Evolutionary conservation across 2,113 vertebrate species (phyloP).

Genomic region (Leuciscus idus): DNA sequence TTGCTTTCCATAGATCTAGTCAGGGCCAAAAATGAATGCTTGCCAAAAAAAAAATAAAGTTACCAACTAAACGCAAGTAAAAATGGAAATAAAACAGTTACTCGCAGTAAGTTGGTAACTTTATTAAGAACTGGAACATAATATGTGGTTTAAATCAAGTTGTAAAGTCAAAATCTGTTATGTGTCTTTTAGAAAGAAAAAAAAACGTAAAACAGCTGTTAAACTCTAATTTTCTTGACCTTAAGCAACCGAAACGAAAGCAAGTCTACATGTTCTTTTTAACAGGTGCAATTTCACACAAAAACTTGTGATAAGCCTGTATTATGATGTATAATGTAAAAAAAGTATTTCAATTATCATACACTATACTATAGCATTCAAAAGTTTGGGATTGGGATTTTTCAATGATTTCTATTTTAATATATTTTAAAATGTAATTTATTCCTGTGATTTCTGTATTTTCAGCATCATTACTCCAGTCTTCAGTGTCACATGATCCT

Average conservation of each 20-base stretch:
- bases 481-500: too few species aligned
- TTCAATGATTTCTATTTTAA: too few species aligned
- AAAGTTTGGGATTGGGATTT: background rate
- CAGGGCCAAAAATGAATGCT: background rate
- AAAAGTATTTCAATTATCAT: background rate
- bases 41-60: background rate
- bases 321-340: background rate
- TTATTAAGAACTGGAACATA: background rate
- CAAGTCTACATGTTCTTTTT: background rate
- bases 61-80: background rate
- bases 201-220: background rate
- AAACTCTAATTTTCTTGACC: background rate
- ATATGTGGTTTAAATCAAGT: background rate
- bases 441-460: too few species aligned
- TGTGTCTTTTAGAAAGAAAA: background rate
- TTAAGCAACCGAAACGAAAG: background rate
- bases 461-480: too few species aligned
- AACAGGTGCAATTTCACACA: background rate
- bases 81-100: constrained; percentile 7
- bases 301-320: background rate
- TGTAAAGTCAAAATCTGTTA: background rate
- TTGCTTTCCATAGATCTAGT: too few species aligned
- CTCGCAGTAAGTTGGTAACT: background rate
- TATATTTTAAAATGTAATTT: too few species aligned
- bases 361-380: background rate